phyloP scores from a whole-genome alignment of 2,113 vertebrate genomes.

The Heloderma charlesbogerti region DNA sequence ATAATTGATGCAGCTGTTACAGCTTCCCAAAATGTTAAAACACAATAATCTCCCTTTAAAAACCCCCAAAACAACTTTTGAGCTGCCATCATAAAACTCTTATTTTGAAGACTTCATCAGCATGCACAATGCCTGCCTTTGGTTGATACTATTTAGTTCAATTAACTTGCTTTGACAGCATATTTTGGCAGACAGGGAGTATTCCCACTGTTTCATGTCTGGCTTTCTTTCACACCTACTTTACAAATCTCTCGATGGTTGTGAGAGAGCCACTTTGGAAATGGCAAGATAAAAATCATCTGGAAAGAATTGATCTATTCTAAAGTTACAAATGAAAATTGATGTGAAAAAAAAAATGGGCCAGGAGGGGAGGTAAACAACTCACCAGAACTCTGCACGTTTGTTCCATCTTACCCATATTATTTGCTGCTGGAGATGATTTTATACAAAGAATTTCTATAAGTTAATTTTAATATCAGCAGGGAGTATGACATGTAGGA shows the following conservation, averaged over 20 bases:
- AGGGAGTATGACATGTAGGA: background rate
- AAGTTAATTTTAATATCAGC: conserved; percentile 26
- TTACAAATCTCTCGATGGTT: conserved; percentile 35
- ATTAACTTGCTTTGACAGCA: conserved; percentile 27
- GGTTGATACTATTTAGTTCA: conserved; percentile 14
- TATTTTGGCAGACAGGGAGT: conserved; percentile 60
- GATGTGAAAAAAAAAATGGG: background rate
- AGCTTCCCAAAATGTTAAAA: conserved; percentile 55
- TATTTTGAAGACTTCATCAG: conserved; percentile 82
- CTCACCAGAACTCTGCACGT: conserved; percentile 17
- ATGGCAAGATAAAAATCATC: conserved; percentile 48
- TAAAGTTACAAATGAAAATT: conserved; percentile 43
- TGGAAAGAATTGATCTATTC: conserved; percentile 35
- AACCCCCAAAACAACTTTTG: conserved; percentile 64
- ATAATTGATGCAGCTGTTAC: conserved; percentile 82
- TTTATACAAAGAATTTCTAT: conserved; percentile 23
- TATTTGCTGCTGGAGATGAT: conserved; percentile 25
- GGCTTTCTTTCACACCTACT: background rate
- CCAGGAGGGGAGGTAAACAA: conserved; percentile 12
- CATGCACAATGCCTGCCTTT: conserved; percentile 12
- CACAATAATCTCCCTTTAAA: conserved; percentile 51
- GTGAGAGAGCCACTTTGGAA: conserved; percentile 40
- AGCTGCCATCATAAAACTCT: conserved; percentile 66
- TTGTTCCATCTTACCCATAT: background rate
- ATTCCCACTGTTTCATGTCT: conserved; percentile 41